A percentile compares a stretch with the other conserved stretches of the same genome.
phyloP scores from a whole-genome alignment of 1,140 invertebrate genomes.

The Drosophila aff. region DNA sequence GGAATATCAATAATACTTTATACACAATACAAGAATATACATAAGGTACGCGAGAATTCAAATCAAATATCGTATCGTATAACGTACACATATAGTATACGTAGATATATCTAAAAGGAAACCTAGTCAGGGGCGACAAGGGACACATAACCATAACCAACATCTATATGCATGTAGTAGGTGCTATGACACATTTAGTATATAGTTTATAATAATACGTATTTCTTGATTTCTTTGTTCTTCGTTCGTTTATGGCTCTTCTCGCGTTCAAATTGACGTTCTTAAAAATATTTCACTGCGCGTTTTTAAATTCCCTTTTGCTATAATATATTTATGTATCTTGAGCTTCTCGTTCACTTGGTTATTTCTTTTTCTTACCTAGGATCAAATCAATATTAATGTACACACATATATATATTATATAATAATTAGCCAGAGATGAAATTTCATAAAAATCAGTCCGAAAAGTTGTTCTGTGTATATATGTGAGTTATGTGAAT shows the following conservation, averaged over 20 bases:
- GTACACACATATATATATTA: not conserved
- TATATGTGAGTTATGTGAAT: conserved; percentile 26
- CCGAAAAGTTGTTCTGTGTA: conserved; percentile 33
- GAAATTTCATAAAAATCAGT: conserved; percentile 41
- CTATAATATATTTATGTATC: not conserved
- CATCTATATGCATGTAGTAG: conserved; percentile 25
- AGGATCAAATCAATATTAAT: conserved; percentile 20
- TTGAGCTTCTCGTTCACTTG: conserved; percentile 28
- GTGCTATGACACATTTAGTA: conserved; percentile 60
- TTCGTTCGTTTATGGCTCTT: conserved; percentile 56
- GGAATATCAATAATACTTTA: conserved; percentile 60
- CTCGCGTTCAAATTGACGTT: conserved; percentile 61
- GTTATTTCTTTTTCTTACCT: conserved; percentile 18
- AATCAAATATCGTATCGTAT: conserved; percentile 18
- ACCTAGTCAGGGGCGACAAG: conserved; percentile 29
- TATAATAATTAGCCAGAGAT: conserved; percentile 19
- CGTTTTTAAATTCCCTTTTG: conserved; percentile 52
- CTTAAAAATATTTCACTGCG: conserved; percentile 31
- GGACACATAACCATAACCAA: conserved; percentile 30
- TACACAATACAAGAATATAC: conserved; percentile 45
- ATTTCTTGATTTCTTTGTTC: conserved; percentile 42
- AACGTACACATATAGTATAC: not conserved
- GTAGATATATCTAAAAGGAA: conserved; percentile 6
- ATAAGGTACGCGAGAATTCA: conserved; percentile 35
- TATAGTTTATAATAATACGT: conserved; percentile 55